These are phyloP conservation scores for Trachelus stipa DNA, from an alignment of 2,888 invertebrate genomes.

Conservation along the genomic window DNA sequence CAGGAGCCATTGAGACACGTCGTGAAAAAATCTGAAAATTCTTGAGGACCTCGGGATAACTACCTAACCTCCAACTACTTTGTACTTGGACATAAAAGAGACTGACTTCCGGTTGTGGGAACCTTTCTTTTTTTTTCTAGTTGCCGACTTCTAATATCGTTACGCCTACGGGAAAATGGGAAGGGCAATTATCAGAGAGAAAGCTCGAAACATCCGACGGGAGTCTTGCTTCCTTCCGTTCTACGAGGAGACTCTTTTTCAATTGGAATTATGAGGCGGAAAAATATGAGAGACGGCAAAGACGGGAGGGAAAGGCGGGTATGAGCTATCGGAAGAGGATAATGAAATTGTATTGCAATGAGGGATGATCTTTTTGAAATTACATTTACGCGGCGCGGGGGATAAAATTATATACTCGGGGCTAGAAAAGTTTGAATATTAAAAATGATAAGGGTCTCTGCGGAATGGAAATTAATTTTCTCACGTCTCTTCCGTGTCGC, in stretches of 20 bases:
- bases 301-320: not conserved
- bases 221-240: not conserved
- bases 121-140: not conserved
- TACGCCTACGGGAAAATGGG: not conserved
- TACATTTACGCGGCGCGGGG: not conserved
- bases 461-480: not conserved
- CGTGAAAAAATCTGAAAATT: not conserved
- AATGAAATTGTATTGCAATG: not conserved
- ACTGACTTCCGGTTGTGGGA: not conserved
- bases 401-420: not conserved
- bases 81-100: not conserved
- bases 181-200: not conserved
- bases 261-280: not conserved
- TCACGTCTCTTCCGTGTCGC: not conserved
- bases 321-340: not conserved
- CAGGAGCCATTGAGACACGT: not conserved
- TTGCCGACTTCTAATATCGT: not conserved
- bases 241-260: not conserved
- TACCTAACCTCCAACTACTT: not conserved
- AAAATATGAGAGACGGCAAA: not conserved
- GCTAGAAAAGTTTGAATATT: not conserved
- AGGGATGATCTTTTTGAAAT: not conserved
- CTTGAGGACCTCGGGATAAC: not conserved
- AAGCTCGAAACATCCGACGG: not conserved
- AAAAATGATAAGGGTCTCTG: not conserved